Evolutionary conservation across 2,797 vertebrate genomes (phyloP).

Genomic region (Trachurus trachurus): DNA sequence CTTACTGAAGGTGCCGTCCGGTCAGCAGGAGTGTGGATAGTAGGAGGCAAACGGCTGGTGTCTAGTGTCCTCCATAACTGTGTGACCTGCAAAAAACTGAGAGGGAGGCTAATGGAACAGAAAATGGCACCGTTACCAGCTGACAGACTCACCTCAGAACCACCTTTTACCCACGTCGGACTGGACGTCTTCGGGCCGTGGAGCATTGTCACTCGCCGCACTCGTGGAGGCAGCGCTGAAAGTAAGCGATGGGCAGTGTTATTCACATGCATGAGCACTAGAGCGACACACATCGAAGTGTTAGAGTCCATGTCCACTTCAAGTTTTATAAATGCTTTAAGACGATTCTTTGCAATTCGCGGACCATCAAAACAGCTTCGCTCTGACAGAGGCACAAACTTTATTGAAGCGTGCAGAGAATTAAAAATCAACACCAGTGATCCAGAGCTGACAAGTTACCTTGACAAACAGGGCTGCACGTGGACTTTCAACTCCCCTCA

Average conservation of each 20-base stretch:
- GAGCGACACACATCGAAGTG: too few species aligned
- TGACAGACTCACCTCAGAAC: not conserved
- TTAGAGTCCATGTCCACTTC: not conserved
- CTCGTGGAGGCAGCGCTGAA: not conserved
- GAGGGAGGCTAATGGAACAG: not conserved
- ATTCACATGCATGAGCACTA: not conserved
- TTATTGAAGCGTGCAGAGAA: not conserved
- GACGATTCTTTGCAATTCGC: not conserved
- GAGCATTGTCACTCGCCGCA: not conserved
- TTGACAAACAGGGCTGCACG: not conserved
- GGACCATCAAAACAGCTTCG: not conserved
- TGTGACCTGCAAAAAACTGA: not conserved
- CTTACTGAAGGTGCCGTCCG: slow-evolving; percentile 1
- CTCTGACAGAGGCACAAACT: slow-evolving; percentile 4
- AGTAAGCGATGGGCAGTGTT: slow-evolving; percentile 5
- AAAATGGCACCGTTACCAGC: not conserved
- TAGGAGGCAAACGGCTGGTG: not conserved
- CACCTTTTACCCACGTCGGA: not conserved
- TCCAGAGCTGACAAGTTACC: not conserved
- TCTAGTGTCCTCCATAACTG: not conserved
- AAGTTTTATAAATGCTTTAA: not conserved
- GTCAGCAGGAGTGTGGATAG: slow-evolving; percentile 14
- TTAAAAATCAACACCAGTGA: not conserved
- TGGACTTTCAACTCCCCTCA: not conserved
- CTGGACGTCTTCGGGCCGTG: slow-evolving; percentile 9